Evolutionary conservation across 2,888 invertebrate species (phyloP).

Genomic region (Perizoma flavofasciatum): DNA sequence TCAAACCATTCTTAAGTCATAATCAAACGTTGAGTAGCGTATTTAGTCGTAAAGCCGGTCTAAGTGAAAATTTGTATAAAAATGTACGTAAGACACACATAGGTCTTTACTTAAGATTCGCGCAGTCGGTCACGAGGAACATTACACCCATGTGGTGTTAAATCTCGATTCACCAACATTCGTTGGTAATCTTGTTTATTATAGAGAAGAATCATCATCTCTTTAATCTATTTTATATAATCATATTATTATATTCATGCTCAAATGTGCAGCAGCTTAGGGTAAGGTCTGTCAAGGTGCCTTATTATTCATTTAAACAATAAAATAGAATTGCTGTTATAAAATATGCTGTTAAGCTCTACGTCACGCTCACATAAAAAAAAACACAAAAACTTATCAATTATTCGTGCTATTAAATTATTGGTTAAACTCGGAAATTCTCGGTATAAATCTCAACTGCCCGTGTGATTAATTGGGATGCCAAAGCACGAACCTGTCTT

Average conservation of each 20-base stretch:
- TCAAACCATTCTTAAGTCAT: too few relatives aligned
- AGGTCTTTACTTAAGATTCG: too few relatives aligned
- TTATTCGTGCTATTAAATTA: conserved; percentile 3
- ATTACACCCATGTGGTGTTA: not conserved
- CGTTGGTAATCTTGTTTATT: not conserved
- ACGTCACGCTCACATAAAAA: conserved; percentile 7
- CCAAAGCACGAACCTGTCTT: conserved; percentile 91
- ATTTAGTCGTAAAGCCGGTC: too few relatives aligned
- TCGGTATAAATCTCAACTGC: not conserved
- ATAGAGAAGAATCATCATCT: not conserved
- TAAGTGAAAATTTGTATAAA: too few relatives aligned
- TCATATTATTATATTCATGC: too few relatives aligned
- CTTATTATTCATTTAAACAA: too few relatives aligned
- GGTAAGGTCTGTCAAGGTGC: too few relatives aligned
- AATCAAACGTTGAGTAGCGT: too few relatives aligned
- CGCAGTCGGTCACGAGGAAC: too few relatives aligned
- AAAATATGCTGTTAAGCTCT: conserved; percentile 9
- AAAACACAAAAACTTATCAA: conserved; percentile 9
- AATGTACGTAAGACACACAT: too few relatives aligned
- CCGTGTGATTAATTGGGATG: too few relatives aligned
- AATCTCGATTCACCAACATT: not conserved
- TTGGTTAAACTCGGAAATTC: not conserved
- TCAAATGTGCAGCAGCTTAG: too few relatives aligned
- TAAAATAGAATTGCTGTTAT: not conserved
- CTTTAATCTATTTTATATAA: not conserved